Percentiles rank a stretch among this genome's conserved stretches.
Evolutionary conservation across 1,140 invertebrate genomes (phyloP).

Genomic region (Drosophila lowei): DNA sequence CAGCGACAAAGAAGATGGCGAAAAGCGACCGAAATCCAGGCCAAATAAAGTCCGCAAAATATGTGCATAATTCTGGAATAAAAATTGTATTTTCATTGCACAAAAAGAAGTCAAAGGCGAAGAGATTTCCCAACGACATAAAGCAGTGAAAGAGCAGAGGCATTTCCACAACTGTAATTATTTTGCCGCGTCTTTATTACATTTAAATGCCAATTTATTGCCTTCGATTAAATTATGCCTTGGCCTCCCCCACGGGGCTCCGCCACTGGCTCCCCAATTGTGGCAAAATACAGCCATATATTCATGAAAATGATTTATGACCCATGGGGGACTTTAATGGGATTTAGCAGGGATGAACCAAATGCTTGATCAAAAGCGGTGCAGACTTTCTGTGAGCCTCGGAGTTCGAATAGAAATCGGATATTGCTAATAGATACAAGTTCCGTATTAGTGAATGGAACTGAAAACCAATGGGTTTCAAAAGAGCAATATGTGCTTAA

Average conservation of each 20-base stretch:
- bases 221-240: slow-evolving; percentile 75
- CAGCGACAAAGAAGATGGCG: slow-evolving; percentile 36
- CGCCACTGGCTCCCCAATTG: slow-evolving; percentile 11
- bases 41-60: slow-evolving; percentile 61
- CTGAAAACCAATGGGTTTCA: neutral
- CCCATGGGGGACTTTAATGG: slow-evolving; percentile 23
- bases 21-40: slow-evolving; percentile 14
- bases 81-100: slow-evolving; percentile 59
- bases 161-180: slow-evolving; percentile 64
- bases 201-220: slow-evolving; percentile 82
- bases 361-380: slow-evolving; percentile 5
- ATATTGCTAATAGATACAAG: slow-evolving; percentile 8
- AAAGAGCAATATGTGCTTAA: slow-evolving; percentile 18
- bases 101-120: neutral
- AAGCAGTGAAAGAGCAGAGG: slow-evolving; percentile 51
- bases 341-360: slow-evolving; percentile 45
- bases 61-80: slow-evolving; percentile 73
- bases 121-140: slow-evolving; percentile 34
- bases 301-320: slow-evolving; percentile 45
- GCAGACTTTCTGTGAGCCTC: too few species aligned
- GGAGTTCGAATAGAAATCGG: slow-evolving; percentile 8
- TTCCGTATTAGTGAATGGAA: neutral
- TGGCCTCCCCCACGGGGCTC: neutral
- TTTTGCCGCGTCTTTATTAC: slow-evolving; percentile 77
- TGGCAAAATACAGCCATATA: slow-evolving; percentile 35